A percentile compares a stretch with the other conserved stretches of the same genome.
phyloP scores from a whole-genome alignment of 2,113 vertebrate species.

The Sigmodon hispidus region DNA sequence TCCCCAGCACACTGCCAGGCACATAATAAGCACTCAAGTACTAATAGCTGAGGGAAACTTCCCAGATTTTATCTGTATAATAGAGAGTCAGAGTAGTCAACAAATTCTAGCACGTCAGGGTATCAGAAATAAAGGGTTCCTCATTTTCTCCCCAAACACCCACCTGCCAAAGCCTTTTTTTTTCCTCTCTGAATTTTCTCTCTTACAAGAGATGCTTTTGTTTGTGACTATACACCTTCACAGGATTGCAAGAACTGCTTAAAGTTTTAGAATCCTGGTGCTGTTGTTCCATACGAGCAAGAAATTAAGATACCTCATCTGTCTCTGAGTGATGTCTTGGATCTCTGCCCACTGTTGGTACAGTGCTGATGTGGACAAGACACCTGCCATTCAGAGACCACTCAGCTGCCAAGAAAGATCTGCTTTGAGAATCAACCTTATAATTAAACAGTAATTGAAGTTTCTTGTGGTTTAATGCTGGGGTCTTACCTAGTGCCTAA shows the following conservation, averaged over 20 bases:
- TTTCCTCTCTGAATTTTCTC: conserved; percentile 45
- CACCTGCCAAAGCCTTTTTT: neutral
- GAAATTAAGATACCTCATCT: conserved; percentile 40
- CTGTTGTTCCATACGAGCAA: neutral
- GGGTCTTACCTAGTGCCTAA: conserved; percentile 53
- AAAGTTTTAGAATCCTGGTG: conserved; percentile 20
- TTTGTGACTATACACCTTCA: neutral
- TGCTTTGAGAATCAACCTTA: conserved; percentile 60
- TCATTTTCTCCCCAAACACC: conserved; percentile 42
- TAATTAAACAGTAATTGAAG: conserved; percentile 71
- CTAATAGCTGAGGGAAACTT: neutral
- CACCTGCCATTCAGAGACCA: conserved; percentile 51
- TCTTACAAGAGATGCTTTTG: conserved; percentile 48
- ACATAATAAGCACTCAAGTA: conserved; percentile 5
- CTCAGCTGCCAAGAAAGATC: conserved; percentile 51
- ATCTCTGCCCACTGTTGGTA: neutral
- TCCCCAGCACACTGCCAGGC: neutral
- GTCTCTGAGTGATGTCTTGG: conserved; percentile 4
- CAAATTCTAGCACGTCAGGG: neutral
- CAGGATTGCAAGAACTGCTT: neutral
- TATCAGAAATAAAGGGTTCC: conserved; percentile 52
- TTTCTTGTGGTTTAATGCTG: conserved; percentile 46
- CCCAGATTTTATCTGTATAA: neutral
- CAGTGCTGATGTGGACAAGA: conserved; percentile 44
- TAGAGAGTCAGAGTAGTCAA: neutral